Evolutionary conservation across 2,113 vertebrate genomes (phyloP), one percentile per base, ranked within the genome.

Genomic region (Microcebus lehilahytsara): DNA sequence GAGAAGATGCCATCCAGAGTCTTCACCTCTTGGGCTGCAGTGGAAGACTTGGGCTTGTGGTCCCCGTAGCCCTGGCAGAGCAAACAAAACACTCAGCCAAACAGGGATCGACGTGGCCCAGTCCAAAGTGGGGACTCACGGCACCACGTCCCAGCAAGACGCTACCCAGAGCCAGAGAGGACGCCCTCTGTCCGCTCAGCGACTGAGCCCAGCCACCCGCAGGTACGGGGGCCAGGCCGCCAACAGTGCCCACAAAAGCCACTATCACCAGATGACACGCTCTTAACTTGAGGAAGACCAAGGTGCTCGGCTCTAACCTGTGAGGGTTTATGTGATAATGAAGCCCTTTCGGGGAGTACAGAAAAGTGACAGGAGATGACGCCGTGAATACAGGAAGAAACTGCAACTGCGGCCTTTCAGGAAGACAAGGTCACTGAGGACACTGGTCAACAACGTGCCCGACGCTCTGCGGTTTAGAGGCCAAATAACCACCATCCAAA

Each of bases 31-130:
- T 99, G 99, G 42, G 99, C 99, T 0, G 99, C 99, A 0, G 99
- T 99, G 12, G 99, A 99, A 3, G 99, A 99, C 96, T 99, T 99
- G 84, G 99, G 99, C 91, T 99, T 99, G 98, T 99, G 99, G 97
- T 99, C 99, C 94, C 99, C 99, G 0, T 99, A 99, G 19, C 99
- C 99, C 99, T 99, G 95, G 69, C 37, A 49, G 92, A 46, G 81
- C 4, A 62, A 30, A 83, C 1, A 3, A 23, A n/a, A 23, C 0
- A 2, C 20, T 46, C n/a, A n/a, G 6, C 20, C 40, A 67, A 40
- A 16, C 0, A 0, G 25, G 2, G 13, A 20, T 19, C 2, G 0
- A 22, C 0, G 17, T 0, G 23, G 30, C 22, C 1, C 6, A 20
- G 7, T 37, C 51, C 32, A 3, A 32, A 60, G 1, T 10, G 8